Evolutionary conservation across 2,113 vertebrate genomes (phyloP).

Genomic region (Nycticorax nycticorax): DNA sequence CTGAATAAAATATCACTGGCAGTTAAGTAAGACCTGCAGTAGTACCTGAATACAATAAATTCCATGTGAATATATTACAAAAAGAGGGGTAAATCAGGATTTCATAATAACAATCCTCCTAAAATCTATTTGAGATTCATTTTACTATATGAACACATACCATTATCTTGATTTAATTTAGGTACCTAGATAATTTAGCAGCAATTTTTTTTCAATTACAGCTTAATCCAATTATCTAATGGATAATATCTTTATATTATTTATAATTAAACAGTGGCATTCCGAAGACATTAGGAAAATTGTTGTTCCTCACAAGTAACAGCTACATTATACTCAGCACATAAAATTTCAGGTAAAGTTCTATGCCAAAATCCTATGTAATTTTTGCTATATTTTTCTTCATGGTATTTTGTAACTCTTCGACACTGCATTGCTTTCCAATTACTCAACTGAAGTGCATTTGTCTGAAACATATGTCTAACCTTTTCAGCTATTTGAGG

Average conservation of each 20-base stretch:
- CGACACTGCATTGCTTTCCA: neutral
- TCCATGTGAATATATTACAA: neutral
- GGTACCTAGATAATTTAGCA: neutral
- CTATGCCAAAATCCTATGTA: neutral
- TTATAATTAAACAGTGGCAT: neutral
- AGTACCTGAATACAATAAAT: neutral
- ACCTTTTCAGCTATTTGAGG: neutral
- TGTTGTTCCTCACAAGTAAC: neutral
- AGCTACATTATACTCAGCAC: neutral
- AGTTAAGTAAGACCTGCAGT: neutral
- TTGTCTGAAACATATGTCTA: constrained; percentile 14
- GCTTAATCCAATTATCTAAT: neutral
- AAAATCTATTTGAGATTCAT: neutral
- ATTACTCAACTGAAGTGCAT: neutral
- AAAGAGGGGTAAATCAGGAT: neutral
- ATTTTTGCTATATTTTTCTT: neutral
- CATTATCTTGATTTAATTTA: neutral
- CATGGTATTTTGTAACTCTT: neutral
- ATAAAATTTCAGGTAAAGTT: neutral
- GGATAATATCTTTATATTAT: neutral
- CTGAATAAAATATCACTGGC: neutral
- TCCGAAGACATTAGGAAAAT: neutral
- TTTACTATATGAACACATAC: neutral
- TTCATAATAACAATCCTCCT: neutral
- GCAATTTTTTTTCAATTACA: neutral